A percentile compares a stretch with the other conserved stretches of the same genome.
Evolutionary conservation across 1,140 invertebrate genomes (phyloP).

Genomic region (Metopolophium dirhodum): DNA sequence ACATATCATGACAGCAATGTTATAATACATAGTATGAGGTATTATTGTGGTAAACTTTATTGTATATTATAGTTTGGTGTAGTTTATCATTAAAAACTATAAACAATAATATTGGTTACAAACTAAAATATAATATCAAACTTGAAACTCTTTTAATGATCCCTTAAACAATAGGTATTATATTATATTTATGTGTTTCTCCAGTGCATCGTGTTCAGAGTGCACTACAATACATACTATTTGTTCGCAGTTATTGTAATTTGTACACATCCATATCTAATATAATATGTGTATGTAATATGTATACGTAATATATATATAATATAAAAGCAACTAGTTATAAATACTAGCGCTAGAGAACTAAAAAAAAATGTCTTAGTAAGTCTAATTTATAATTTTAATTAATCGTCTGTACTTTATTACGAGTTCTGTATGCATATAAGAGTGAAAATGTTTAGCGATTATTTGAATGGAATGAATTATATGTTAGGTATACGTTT

Average conservation of each 20-base stretch:
- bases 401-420: background rate
- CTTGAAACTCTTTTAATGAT: background rate
- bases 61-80: background rate
- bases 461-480: background rate
- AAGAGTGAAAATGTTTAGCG: background rate
- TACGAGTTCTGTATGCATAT: background rate
- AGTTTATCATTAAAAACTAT: background rate
- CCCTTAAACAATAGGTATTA: background rate
- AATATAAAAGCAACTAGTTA: background rate
- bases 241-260: background rate
- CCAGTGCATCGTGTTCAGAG: too few relatives aligned
- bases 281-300: background rate
- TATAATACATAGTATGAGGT: too few relatives aligned
- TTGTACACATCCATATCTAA: background rate
- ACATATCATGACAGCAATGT: too few relatives aligned
- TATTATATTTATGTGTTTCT: background rate
- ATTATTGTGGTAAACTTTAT: too few relatives aligned
- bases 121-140: background rate
- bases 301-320: background rate
- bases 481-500: background rate
- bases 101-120: background rate
- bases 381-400: background rate
- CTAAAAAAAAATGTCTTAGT: background rate
- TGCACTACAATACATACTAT: background rate
- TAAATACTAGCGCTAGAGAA: background rate